Base-by-base conservation (phyloP, 2,888 invertebrate genomes). In the Kryphioiulus occultus region DNA sequence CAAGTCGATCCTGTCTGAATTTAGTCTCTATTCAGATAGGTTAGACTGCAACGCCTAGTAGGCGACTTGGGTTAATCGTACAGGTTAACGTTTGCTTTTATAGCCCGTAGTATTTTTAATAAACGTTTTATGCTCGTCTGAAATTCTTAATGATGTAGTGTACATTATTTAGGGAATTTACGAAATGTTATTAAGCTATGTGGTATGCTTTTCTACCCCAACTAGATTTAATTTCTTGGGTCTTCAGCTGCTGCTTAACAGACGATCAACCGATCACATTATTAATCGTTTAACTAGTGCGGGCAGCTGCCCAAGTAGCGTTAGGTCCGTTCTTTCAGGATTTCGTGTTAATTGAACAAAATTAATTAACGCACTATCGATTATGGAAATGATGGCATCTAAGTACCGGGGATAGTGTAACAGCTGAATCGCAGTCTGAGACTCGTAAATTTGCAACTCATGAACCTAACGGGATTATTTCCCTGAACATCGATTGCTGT, bases 381-480 rank as follows among this genome's bases (percentile, higher is more conserved):
- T 59, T 59, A 59, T 59, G 59, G 59, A 59, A 59, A 59, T 22
- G 59, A 59, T 22, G 22, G 12, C 59, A 22, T 17, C 59, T 59
- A 10, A 59, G 59, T 1, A 59, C 59, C n/a, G 3, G 59, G 4
- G 22, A 17, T 22, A 22, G 22, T n/a, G 59, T n/a, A 59, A 59
- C 59, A 59, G 59, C 59, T 59, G 59, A 59, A 59, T 7, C 17
- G 17, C 47, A 12, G 53, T 15, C 53, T 59, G 22, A 59, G 7
- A 22, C 12, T 4, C 59, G 17, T 59, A 59, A 59, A 59, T 59
- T 17, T 59, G 59, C 59, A 59, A 59, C 59, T 59, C 59, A 59
- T 59, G 59, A 59, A 59, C 59, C 59, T 22, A 59, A 59, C 59
- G 59, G 22, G 59, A 59, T 59, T 59, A 59, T 59, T 59, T 22